Conservation (phyloP, 2,797 vertebrate species). For the Taenioides sp. region DNA sequence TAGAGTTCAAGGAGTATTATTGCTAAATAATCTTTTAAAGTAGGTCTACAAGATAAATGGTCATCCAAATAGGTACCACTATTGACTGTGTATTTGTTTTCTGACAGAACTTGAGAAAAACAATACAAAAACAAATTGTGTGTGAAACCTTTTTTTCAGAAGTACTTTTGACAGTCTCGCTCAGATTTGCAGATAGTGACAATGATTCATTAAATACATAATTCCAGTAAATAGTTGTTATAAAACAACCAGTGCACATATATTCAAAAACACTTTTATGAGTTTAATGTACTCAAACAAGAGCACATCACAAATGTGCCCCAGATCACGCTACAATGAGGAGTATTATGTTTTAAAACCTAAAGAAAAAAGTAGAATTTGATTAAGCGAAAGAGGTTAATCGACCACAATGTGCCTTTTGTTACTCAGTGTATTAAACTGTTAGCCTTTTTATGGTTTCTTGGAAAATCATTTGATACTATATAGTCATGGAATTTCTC, state of each 20-base stretch:
- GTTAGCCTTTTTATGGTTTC: neutral
- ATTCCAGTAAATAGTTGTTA: neutral
- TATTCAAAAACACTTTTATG: neutral
- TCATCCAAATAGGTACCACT: too few relatives aligned
- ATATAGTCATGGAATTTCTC: neutral
- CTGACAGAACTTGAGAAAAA: too few relatives aligned
- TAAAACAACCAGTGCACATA: neutral
- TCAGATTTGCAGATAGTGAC: too few relatives aligned
- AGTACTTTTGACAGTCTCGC: too few relatives aligned
- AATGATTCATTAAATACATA: too few relatives aligned
- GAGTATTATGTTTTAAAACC: neutral
- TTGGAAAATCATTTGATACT: neutral
- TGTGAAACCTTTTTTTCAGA: too few relatives aligned
- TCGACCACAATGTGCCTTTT: slow-evolving; percentile 5
- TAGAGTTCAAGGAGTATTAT: neutral
- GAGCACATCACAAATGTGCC: neutral
- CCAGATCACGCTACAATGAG: neutral
- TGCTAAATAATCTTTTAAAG: too few relatives aligned
- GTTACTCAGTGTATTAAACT: neutral
- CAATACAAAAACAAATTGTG: too few relatives aligned
- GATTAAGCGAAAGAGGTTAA: neutral
- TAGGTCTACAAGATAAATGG: too few relatives aligned
- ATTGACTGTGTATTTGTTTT: too few relatives aligned
- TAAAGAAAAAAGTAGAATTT: slow-evolving; percentile 1
- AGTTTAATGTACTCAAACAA: neutral